Evolutionary conservation across 64 coral and sea anemone species (phyloP).

Genomic region (Dendrophyllia cribrosa): DNA sequence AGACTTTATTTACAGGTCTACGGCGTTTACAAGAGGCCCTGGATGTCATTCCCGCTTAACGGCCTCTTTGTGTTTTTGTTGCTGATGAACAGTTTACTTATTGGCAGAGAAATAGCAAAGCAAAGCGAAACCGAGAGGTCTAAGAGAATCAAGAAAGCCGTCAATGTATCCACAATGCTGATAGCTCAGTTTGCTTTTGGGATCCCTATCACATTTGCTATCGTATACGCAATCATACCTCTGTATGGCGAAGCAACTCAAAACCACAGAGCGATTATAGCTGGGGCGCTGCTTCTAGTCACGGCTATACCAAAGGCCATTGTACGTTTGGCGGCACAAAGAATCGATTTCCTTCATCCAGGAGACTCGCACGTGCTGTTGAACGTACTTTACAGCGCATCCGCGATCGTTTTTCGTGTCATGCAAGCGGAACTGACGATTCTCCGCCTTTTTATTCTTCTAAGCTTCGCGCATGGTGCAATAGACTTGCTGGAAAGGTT

Average conservation of each 20-base stretch:
- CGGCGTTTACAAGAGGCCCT: constrained; percentile 68
- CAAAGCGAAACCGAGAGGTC: neutral
- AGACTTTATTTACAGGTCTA: constrained; percentile 72
- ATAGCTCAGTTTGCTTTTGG: constrained; percentile 66
- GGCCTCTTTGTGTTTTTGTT: constrained; percentile 42
- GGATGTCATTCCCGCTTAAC: constrained; percentile 79
- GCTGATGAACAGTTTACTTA: constrained; percentile 23
- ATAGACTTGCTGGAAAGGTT: constrained; percentile 76
- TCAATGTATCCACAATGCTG: constrained; percentile 18
- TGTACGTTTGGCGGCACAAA: constrained; percentile 72
- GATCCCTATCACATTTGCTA: neutral
- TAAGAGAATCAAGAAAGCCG: neutral
- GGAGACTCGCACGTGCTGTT: constrained; percentile 70
- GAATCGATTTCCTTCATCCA: constrained; percentile 71
- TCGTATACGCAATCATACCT: constrained; percentile 36
- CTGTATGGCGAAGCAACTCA: constrained; percentile 4
- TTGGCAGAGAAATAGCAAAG: constrained; percentile 37
- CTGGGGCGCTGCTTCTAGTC: constrained; percentile 38
- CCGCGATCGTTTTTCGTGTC: constrained; percentile 78
- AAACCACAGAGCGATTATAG: neutral
- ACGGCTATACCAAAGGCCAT: constrained; percentile 72
- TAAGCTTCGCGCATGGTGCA: constrained; percentile 59
- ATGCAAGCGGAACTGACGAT: constrained; percentile 80
- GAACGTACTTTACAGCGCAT: constrained; percentile 47
- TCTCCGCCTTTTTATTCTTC: constrained; percentile 44